Evolutionary conservation across 2,797 vertebrate species (phyloP).

Genomic region (Falco cherrug): DNA sequence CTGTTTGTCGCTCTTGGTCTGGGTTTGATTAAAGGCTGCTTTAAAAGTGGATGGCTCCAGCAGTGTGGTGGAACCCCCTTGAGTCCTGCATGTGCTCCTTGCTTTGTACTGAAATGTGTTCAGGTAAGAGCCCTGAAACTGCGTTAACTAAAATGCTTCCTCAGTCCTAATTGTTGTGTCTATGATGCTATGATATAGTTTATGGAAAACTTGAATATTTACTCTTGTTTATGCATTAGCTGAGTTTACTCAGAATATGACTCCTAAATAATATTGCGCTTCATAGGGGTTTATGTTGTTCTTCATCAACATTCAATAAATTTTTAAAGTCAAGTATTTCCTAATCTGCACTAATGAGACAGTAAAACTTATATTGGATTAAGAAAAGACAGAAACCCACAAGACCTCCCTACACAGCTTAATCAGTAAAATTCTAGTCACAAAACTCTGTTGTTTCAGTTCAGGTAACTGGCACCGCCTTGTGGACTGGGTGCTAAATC

Average conservation of each 20-base stretch:
- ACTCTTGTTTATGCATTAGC: not conserved
- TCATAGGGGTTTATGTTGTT: not conserved
- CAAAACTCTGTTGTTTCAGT: slow-evolving; percentile 12
- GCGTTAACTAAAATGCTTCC: not conserved
- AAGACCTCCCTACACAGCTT: not conserved
- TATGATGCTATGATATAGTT: not conserved
- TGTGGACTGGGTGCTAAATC: not conserved
- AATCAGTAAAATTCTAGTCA: slow-evolving; percentile 33
- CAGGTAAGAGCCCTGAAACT: not conserved
- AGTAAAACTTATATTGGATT: slow-evolving; percentile 42
- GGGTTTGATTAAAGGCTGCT: not conserved
- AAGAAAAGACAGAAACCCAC: not conserved
- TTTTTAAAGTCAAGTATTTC: slow-evolving; percentile 41
- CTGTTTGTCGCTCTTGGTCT: not conserved
- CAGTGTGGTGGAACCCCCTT: fast-evolving
- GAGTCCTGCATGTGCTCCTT: not conserved
- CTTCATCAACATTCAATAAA: slow-evolving; percentile 30
- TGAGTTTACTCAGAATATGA: not conserved
- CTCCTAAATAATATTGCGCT: slow-evolving; percentile 12
- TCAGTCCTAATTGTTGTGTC: not conserved
- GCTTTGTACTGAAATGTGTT: not conserved
- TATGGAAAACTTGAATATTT: not conserved
- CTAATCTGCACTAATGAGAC: slow-evolving; percentile 42
- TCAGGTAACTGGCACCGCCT: not conserved
- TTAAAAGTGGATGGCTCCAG: not conserved